Percentiles rank a stretch among this genome's conserved stretches.
These are phyloP conservation scores for Luffia ferchaultella DNA, from an alignment of 2,888 invertebrate genomes.

Conservation along the genomic window DNA sequence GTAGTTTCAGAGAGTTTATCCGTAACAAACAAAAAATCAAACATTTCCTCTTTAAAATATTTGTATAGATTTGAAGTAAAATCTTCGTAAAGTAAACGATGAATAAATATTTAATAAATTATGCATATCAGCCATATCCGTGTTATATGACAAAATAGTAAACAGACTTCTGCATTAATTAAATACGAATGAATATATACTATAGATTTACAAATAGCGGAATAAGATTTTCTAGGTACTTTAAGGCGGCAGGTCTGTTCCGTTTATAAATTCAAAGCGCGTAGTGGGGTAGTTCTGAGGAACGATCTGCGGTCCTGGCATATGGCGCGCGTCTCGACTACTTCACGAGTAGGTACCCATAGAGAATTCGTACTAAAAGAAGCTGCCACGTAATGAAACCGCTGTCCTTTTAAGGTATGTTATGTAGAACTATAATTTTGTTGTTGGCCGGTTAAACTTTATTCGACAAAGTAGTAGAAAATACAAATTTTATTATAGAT, in stretches of 20 bases:
- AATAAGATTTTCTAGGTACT: background rate
- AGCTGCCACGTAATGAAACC: background rate
- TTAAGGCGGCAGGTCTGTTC: background rate
- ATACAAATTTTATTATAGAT: too few species aligned
- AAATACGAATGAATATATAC: background rate
- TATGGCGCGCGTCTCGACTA: background rate
- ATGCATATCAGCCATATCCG: background rate
- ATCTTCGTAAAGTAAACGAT: background rate
- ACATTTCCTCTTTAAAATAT: background rate
- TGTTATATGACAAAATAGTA: background rate
- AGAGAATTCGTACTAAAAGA: background rate
- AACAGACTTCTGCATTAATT: background rate
- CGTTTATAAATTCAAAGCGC: background rate
- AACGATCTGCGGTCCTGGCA: background rate
- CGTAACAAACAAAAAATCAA: too few species aligned
- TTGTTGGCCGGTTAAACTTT: background rate
- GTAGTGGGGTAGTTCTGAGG: background rate
- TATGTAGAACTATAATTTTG: background rate
- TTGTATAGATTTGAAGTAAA: background rate
- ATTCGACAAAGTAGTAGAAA: background rate
- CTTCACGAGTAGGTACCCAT: too few species aligned
- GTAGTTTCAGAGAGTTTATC: too few species aligned
- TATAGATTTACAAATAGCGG: background rate
- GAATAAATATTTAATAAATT: background rate
- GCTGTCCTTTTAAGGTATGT: background rate